Evolutionary conservation across 2,113 vertebrate genomes (phyloP).

Genomic region (Lampris megalopsis): DNA sequence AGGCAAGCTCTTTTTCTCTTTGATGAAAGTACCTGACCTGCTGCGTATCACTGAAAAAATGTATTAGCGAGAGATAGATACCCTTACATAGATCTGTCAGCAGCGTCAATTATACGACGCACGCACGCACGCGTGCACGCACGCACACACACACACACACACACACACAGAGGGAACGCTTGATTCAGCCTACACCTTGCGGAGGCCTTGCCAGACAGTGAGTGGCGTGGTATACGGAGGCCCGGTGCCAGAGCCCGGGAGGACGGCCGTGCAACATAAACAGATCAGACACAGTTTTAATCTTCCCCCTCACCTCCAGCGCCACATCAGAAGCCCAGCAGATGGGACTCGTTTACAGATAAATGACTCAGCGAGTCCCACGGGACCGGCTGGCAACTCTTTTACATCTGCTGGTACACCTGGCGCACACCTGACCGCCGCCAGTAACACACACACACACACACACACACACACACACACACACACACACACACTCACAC

Average conservation of each 20-base stretch:
- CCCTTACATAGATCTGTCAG: too few species aligned
- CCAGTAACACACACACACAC: slow-evolving; percentile 23
- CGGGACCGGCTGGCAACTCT: slow-evolving; percentile 48
- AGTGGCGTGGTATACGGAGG: too few species aligned
- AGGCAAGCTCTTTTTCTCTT: too few species aligned
- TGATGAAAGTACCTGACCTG: too few species aligned
- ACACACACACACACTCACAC: not conserved
- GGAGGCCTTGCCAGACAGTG: too few species aligned
- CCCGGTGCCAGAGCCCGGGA: not conserved
- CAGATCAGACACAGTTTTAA: slow-evolving; percentile 33
- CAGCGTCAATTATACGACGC: not conserved
- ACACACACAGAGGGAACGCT: slow-evolving; percentile 24
- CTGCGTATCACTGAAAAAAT: too few species aligned
- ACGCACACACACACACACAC: slow-evolving; percentile 50
- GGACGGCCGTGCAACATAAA: slow-evolving; percentile 40
- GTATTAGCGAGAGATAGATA: too few species aligned
- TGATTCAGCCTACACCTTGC: not conserved
- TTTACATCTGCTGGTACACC: slow-evolving; percentile 74
- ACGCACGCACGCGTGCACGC: slow-evolving; percentile 22
- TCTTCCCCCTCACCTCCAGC: slow-evolving; percentile 32
- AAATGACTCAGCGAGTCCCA: slow-evolving; percentile 68
- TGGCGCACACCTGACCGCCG: slow-evolving; percentile 76
- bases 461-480: not conserved
- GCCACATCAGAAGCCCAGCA: slow-evolving; percentile 56
- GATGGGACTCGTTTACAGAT: slow-evolving; percentile 80